A percentile compares a stretch with the other conserved stretches of the same genome.
Conservation (phyloP, 2,888 invertebrate species). For the Odontothrips loti region DNA sequence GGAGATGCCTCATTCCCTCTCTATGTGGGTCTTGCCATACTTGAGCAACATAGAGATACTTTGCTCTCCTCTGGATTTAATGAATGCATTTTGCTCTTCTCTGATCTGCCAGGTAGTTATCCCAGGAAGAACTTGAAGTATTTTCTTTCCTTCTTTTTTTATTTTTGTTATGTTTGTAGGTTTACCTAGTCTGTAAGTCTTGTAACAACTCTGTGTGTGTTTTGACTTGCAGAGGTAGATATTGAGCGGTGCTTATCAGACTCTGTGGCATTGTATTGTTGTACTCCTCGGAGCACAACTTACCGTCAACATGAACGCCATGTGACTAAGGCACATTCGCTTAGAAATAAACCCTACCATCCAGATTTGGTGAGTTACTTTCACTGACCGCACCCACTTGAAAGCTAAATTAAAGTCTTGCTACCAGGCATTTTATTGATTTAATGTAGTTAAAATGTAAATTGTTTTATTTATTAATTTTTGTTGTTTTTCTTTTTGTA, state of each 20-base stretch:
- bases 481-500: conserved; percentile 43
- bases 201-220: conserved; percentile 23
- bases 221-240: conserved; percentile 67
- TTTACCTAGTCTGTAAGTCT: no score
- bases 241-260: conserved; percentile 88
- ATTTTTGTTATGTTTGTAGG: conserved; percentile 14
- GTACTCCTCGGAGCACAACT: conserved; percentile 83
- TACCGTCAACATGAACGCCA: conserved; percentile 68
- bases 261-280: conserved; percentile 78
- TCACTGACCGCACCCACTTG: no score
- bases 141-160: neutral
- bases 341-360: conserved; percentile 36
- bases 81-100: conserved; percentile 95
- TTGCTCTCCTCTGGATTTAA: conserved; percentile 90
- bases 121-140: neutral
- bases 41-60: conserved; percentile 79
- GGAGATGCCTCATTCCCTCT: conserved; percentile 91
- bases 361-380: conserved; percentile 40
- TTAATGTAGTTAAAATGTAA: neutral
- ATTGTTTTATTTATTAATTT: neutral
- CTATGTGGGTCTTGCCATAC: conserved; percentile 88
- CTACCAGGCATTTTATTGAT: no score
- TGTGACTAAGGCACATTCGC: conserved; percentile 40
- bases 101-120: conserved; percentile 76
- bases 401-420: no score